A percentile compares a stretch with the other conserved stretches of the same genome.
phyloP scores from a whole-genome alignment of 2,113 vertebrate species.

The Furnarius figulus region DNA sequence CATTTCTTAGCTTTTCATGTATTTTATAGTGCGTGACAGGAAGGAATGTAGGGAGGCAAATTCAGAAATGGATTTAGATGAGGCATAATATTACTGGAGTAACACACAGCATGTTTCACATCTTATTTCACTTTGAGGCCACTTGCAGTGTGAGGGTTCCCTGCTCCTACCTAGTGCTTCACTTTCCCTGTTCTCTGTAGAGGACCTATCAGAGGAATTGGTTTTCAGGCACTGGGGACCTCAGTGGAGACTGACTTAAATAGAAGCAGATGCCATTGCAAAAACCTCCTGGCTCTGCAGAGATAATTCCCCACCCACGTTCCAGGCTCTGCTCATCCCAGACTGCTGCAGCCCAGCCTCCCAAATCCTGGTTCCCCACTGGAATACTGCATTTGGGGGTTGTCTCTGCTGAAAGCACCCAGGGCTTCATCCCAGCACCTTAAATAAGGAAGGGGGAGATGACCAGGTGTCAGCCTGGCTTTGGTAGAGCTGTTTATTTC shows the following conservation, averaged over 20 bases:
- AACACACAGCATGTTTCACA: neutral
- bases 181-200: neutral
- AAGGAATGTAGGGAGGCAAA: neutral
- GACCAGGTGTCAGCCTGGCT: neutral
- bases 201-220: neutral
- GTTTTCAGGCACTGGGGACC: neutral
- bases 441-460: neutral
- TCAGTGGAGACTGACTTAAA: neutral
- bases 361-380: neutral
- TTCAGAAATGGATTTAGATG: neutral
- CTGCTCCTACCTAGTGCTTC: neutral
- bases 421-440: neutral
- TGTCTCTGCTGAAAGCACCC: neutral
- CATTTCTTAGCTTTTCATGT: slow-evolving; percentile 5
- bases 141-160: neutral
- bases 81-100: neutral
- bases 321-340: neutral
- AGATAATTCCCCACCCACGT: neutral
- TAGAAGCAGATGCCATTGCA: slow-evolving; percentile 14
- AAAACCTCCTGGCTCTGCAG: neutral
- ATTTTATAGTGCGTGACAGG: neutral
- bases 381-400: neutral
- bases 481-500: neutral
- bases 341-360: neutral
- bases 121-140: neutral